phyloP scores from a whole-genome alignment of 2,113 vertebrate genomes.

The Gasterosteus aculeatus region DNA sequence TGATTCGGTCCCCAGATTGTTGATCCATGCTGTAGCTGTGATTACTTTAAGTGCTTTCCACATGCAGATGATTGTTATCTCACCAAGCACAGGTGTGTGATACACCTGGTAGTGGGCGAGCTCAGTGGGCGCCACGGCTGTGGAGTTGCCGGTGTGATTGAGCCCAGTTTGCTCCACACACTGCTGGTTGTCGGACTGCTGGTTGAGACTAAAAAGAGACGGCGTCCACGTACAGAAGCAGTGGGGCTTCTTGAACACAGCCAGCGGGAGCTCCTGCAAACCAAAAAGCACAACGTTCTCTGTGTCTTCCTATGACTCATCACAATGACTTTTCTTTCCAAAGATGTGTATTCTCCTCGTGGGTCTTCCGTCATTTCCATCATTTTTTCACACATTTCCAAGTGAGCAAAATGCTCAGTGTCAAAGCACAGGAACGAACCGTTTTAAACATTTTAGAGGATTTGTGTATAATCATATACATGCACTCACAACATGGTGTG shows the following conservation, averaged over 20 bases:
- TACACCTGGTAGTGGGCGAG: conserved; percentile 85
- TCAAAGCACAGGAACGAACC: conserved; percentile 17
- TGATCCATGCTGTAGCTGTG: neutral
- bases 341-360: neutral
- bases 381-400: conserved; percentile 23
- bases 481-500: neutral
- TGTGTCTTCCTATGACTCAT: conserved; percentile 13
- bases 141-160: conserved; percentile 11
- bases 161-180: conserved; percentile 72
- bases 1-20: neutral
- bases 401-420: conserved; percentile 25
- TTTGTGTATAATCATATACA: neutral
- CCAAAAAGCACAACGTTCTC: conserved; percentile 28
- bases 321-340: conserved; percentile 1
- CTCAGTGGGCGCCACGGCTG: neutral
- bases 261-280: conserved; percentile 90
- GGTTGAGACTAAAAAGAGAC: conserved; percentile 78
- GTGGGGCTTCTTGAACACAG: conserved; percentile 81
- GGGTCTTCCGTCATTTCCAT: conserved; percentile 8
- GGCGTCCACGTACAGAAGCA: conserved; percentile 90
- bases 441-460: neutral
- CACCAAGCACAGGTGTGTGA: conserved; percentile 93
- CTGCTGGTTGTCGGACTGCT: conserved; percentile 64
- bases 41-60: neutral
- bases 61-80: conserved; percentile 24